Evolutionary conservation across 2,888 invertebrate genomes (phyloP), one percentile per base, ranked within the genome.

Genomic region (Epirrhoe tristata): DNA sequence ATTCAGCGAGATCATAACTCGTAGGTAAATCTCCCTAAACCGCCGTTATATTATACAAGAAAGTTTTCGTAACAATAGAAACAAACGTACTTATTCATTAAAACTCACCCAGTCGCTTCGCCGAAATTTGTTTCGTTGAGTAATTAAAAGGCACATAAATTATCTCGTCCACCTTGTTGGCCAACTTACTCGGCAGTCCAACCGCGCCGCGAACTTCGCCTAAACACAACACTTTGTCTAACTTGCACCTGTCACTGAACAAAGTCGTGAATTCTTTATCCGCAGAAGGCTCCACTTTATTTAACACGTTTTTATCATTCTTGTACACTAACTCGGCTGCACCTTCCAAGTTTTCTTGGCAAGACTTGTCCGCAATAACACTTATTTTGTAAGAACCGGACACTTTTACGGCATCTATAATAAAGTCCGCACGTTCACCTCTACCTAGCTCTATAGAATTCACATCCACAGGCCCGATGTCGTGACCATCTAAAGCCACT

Each of bases 391-490:
- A 97, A 3, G 92, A 90, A 14, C 93, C 94, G 0, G 91, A 81
- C 32, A 86, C 84, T 79, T 93, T 94, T 76, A 94, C 94, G 10
- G 97, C 95, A 62, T 94, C 94, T 63, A 97, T 75, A 60, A 97
- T 93, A 75, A 97, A 96, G 85, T 97, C 97, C 8, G 95, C 95
- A 59, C 97, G 93, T 84, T 97, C 97, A 3, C 97, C 97, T 88
- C 95, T 94, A 5, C 94, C 94, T 39, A 96, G 77, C 59, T 92
- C 93, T 50, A 96, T 89, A 5, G 95, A 93, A 52, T 87, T 87
- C 1, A 94, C 95, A 66, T 94, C 87, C 72, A 94, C 91, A 0
- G 96, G 94, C 58, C 93, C 87, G 17, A 96, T 93, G 52, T 95
- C 93, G 77, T 95, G 94, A 0, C 97, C 97, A 81, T 97, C 97